Percentiles rank a stretch among this genome's conserved stretches.
These are phyloP conservation scores for Xiphorhynchus erythropygius DNA, from an alignment of 2,797 vertebrate genomes.

Conservation along the genomic window DNA sequence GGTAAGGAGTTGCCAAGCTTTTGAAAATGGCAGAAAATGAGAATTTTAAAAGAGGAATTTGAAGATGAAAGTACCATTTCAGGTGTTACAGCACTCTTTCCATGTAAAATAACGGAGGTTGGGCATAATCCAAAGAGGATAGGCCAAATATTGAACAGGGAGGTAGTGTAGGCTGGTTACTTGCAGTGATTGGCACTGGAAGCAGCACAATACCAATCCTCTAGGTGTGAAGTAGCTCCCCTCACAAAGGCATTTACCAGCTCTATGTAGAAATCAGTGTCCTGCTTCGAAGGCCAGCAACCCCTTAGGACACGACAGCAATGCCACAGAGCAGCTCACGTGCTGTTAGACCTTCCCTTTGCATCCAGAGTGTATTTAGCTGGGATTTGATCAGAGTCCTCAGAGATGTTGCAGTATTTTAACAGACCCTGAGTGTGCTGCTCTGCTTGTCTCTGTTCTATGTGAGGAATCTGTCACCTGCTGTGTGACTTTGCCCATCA, in stretches of 20 bases:
- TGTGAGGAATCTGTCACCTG: neutral
- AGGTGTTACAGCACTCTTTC: neutral
- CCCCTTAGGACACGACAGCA: neutral
- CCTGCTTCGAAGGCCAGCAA: neutral
- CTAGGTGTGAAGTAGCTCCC: neutral
- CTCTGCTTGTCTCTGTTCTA: neutral
- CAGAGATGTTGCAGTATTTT: neutral
- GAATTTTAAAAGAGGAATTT: neutral
- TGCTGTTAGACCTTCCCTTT: neutral
- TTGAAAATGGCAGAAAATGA: neutral
- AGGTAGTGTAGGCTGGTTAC: neutral
- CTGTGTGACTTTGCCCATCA: neutral
- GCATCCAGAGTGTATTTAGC: neutral
- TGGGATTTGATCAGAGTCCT: neutral
- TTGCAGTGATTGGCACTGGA: neutral
- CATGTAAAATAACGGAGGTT: neutral
- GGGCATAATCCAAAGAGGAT: neutral
- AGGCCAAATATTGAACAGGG: neutral
- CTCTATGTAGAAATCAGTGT: neutral
- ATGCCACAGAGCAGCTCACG: neutral
- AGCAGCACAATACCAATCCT: neutral
- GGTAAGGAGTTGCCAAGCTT: neutral
- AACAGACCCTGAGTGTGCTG: neutral
- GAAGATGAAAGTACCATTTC: neutral
- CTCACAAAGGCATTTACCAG: neutral